Percentiles rank a stretch among this genome's conserved stretches.
Evolutionary conservation across 2,888 invertebrate species (phyloP).

Genomic region (Netelia melanura): DNA sequence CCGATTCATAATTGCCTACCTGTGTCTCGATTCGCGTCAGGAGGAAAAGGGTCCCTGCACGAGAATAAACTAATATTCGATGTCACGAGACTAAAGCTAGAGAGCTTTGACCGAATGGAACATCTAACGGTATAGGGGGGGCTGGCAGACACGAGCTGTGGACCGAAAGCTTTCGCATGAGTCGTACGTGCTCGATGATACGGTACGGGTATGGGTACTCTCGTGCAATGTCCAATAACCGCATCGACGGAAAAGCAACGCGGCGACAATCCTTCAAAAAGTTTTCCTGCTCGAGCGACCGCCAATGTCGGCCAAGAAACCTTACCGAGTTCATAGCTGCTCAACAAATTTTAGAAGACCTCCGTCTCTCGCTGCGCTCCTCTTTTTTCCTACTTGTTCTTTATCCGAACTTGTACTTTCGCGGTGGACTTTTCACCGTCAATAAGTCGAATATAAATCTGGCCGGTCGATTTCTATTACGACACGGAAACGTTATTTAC

Average conservation of each 20-base stretch:
- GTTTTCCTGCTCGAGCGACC: slow-evolving; percentile 69
- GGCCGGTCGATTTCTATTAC: slow-evolving; percentile 81
- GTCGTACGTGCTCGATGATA: slow-evolving; percentile 46
- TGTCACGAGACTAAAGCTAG: slow-evolving; percentile 5
- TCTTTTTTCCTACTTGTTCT: background rate
- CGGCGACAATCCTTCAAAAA: slow-evolving; percentile 79
- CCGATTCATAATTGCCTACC: too few relatives aligned
- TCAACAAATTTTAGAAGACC: slow-evolving; percentile 31
- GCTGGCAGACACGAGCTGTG: slow-evolving; percentile 7
- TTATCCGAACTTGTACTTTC: slow-evolving; percentile 18
- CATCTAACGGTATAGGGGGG: background rate
- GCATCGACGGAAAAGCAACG: slow-evolving; percentile 63
- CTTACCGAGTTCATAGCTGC: slow-evolving; percentile 12
- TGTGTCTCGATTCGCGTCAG: slow-evolving; percentile 7
- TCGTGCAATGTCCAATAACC: slow-evolving; percentile 72
- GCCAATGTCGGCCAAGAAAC: slow-evolving; percentile 26
- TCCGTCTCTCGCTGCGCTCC: slow-evolving; percentile 9
- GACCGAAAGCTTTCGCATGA: slow-evolving; percentile 28
- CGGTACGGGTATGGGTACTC: slow-evolving; percentile 33
- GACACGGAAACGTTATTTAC: background rate
- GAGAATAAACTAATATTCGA: too few relatives aligned
- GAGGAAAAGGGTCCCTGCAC: slow-evolving; percentile 1
- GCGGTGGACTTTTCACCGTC: slow-evolving; percentile 71
- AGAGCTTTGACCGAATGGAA: slow-evolving; percentile 22
- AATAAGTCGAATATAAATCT: slow-evolving; percentile 83